phyloP scores from a whole-genome alignment of 2,797 vertebrate genomes.

The Enteromius viviparus region DNA sequence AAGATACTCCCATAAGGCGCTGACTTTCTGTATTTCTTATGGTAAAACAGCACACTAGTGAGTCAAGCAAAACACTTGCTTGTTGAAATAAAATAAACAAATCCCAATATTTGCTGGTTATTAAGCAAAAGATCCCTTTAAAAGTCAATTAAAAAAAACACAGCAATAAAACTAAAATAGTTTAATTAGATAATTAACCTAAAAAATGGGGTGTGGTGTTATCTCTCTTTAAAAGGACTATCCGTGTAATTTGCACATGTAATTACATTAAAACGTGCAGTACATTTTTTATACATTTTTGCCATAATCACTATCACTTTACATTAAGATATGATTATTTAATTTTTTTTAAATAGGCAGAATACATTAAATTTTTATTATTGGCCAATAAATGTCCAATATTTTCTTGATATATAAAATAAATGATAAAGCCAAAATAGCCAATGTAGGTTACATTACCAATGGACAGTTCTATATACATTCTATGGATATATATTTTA shows the following conservation, averaged over 20 bases:
- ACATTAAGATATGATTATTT: not conserved
- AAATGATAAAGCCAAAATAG: not conserved
- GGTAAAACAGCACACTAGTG: not conserved
- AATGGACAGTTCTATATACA: not conserved
- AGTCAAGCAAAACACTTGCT: constrained; percentile 5
- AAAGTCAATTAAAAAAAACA: not conserved
- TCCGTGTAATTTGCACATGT: not conserved
- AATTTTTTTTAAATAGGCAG: not conserved
- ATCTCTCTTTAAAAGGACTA: too few relatives aligned
- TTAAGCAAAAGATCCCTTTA: not conserved
- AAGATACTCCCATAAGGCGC: not conserved
- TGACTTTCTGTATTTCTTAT: not conserved
- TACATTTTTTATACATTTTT: not conserved
- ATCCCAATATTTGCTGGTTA: too few relatives aligned
- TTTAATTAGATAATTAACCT: not conserved
- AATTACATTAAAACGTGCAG: not conserved
- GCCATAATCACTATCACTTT: not conserved
- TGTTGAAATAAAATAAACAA: not conserved
- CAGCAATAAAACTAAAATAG: not conserved
- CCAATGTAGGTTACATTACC: not conserved
- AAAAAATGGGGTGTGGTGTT: too few relatives aligned
- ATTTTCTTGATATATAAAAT: not conserved
- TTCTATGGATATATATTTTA: not conserved
- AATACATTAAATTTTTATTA: not conserved
- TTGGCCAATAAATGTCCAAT: not conserved